These are phyloP conservation scores for Strix aluco DNA, from an alignment of 2,113 vertebrate genomes.

Conservation along the genomic window DNA sequence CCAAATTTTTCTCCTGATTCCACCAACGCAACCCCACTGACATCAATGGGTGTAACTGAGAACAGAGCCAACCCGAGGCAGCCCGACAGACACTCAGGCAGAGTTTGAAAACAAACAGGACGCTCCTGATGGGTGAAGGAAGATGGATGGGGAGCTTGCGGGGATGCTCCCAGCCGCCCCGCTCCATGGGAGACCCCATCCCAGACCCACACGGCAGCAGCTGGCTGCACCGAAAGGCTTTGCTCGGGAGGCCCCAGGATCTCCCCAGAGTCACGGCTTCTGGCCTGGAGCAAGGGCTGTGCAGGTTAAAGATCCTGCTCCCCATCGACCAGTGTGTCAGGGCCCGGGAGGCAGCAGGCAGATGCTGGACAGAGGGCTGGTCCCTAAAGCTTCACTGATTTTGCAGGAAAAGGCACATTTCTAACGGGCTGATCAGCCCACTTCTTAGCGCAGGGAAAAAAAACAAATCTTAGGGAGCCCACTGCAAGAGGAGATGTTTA, in stretches of 20 bases:
- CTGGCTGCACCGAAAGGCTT: fast-evolving
- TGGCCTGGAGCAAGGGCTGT: background rate
- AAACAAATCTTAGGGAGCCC: conserved; percentile 40
- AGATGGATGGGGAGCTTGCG: background rate
- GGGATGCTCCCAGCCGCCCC: background rate
- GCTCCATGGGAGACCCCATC: background rate
- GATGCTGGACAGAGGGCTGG: background rate
- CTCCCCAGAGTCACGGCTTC: background rate
- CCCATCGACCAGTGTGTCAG: background rate
- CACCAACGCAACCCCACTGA: conserved; percentile 68
- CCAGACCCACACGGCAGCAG: background rate
- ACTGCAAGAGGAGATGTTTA: conserved; percentile 42
- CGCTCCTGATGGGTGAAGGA: conserved; percentile 26
- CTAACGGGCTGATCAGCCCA: background rate
- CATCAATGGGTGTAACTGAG: conserved; percentile 70
- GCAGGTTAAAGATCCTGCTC: background rate
- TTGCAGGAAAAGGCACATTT: background rate
- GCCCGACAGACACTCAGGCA: background rate
- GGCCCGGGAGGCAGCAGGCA: background rate
- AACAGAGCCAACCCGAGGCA: conserved; percentile 45
- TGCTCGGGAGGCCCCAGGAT: background rate
- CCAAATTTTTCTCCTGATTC: conserved; percentile 59
- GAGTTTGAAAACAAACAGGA: conserved; percentile 64
- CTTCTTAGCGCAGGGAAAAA: background rate
- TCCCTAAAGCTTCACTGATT: background rate